Evolutionary conservation across 1,140 invertebrate genomes (phyloP).

Genomic region (Ptiloglossa arizonensis): DNA sequence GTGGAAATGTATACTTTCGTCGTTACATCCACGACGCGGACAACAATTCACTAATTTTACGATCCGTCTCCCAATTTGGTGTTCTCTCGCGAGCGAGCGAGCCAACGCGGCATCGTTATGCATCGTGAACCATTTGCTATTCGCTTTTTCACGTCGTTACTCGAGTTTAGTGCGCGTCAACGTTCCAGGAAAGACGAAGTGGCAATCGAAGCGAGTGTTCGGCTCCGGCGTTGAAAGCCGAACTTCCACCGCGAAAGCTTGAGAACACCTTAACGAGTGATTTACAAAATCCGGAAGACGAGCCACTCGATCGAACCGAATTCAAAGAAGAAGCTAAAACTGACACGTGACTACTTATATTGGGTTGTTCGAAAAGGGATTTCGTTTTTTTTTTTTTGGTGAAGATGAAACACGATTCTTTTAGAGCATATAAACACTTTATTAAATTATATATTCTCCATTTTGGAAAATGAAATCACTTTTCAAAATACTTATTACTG

Average conservation of each 20-base stretch:
- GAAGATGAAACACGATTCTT: too few relatives aligned
- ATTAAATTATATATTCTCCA: too few relatives aligned
- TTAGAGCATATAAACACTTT: too few relatives aligned
- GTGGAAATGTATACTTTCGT: not conserved
- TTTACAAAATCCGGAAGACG: too few relatives aligned
- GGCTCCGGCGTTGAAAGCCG: not conserved
- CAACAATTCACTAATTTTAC: slow-evolving; percentile 25
- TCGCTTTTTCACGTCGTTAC: not conserved
- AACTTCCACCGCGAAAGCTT: not conserved
- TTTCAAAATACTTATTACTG: too few relatives aligned
- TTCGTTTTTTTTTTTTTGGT: too few relatives aligned
- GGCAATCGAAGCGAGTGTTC: not conserved
- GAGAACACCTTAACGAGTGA: not conserved
- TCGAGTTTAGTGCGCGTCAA: not conserved
- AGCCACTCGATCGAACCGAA: too few relatives aligned
- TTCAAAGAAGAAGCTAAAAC: too few relatives aligned
- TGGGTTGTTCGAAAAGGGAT: too few relatives aligned
- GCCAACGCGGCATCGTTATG: not conserved
- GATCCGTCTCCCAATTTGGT: not conserved
- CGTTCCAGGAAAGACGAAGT: too few relatives aligned
- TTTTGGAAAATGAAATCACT: too few relatives aligned
- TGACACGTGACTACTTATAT: too few relatives aligned
- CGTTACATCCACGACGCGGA: not conserved
- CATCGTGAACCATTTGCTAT: not conserved
- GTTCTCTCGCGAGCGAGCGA: not conserved